These are phyloP conservation scores for Telmatochromis brichardi DNA, from an alignment of 2,113 vertebrate genomes.

Conservation along the genomic window DNA sequence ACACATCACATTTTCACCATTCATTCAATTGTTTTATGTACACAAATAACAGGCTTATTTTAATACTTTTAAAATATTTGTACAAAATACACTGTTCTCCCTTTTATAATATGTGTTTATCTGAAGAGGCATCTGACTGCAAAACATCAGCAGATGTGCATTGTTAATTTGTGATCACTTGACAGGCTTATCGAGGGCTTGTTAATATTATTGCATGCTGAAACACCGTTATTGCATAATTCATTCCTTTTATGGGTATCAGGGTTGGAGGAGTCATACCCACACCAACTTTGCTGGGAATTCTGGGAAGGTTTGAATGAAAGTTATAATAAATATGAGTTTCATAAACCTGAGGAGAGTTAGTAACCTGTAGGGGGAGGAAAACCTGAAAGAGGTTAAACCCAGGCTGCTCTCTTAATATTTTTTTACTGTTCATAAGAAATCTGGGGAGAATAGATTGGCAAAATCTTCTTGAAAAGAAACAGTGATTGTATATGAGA, in stretches of 20 bases:
- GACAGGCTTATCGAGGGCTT: neutral
- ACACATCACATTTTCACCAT: constrained; percentile 60
- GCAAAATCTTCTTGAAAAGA: constrained; percentile 23
- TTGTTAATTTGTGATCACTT: constrained; percentile 31
- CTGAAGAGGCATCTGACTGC: constrained; percentile 50
- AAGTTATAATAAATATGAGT: constrained; percentile 53
- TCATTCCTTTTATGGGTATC: constrained; percentile 31
- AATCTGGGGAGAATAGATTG: constrained; percentile 18
- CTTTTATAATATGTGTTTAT: constrained; percentile 46
- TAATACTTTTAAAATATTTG: constrained; percentile 71
- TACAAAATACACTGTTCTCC: constrained; percentile 74
- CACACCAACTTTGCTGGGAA: neutral
- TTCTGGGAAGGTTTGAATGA: constrained; percentile 40
- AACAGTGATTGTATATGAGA: constrained; percentile 33
- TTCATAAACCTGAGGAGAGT: constrained; percentile 38
- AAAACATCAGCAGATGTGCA: constrained; percentile 42
- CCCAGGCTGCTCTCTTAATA: neutral
- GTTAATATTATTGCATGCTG: constrained; percentile 56
- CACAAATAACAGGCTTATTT: constrained; percentile 63
- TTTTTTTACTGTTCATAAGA: constrained; percentile 6
- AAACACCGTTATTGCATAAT: constrained; percentile 65
- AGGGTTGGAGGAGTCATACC: neutral
- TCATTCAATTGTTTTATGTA: constrained; percentile 61
- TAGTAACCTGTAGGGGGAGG: constrained; percentile 8
- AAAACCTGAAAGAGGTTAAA: constrained; percentile 14